Evolutionary conservation across 2,113 vertebrate genomes (phyloP).

Genomic region (Mugil cephalus): DNA sequence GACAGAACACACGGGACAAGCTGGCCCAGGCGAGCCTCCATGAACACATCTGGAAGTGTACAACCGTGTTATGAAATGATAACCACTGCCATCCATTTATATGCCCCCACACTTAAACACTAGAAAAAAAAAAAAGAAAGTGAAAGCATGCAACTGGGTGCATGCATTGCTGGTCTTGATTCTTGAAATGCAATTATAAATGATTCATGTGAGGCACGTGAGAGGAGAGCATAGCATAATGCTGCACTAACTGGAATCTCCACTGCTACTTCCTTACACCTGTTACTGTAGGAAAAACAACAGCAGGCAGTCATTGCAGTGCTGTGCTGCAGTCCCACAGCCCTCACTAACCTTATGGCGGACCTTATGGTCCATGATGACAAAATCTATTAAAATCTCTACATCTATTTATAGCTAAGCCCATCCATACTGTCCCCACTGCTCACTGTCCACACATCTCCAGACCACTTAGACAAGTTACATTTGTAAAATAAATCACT

Average conservation of each 20-base stretch:
- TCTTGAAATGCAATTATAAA: no score
- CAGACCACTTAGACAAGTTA: not conserved
- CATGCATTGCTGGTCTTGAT: no score
- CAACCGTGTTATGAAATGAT: not conserved
- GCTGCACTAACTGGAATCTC: not conserved
- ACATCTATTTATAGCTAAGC: slow-evolving; percentile 14
- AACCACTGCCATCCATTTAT: not conserved
- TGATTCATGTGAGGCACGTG: no score
- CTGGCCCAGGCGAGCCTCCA: slow-evolving; percentile 50
- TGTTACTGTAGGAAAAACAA: not conserved
- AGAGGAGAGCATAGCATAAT: no score
- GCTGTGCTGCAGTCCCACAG: not conserved
- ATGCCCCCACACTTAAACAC: not conserved
- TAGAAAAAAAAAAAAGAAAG: no score
- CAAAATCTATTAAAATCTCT: slow-evolving; percentile 21
- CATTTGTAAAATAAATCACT: not conserved
- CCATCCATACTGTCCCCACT: not conserved
- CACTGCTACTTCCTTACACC: not conserved
- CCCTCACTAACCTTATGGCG: no score
- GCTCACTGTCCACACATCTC: not conserved
- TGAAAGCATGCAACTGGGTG: no score
- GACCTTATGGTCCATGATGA: not conserved
- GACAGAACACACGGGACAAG: slow-evolving; percentile 47
- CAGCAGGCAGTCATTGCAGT: not conserved
- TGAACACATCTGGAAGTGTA: slow-evolving; percentile 61